Evolutionary conservation across 2,797 vertebrate genomes (phyloP).

Genomic region (Squalus acanthias): DNA sequence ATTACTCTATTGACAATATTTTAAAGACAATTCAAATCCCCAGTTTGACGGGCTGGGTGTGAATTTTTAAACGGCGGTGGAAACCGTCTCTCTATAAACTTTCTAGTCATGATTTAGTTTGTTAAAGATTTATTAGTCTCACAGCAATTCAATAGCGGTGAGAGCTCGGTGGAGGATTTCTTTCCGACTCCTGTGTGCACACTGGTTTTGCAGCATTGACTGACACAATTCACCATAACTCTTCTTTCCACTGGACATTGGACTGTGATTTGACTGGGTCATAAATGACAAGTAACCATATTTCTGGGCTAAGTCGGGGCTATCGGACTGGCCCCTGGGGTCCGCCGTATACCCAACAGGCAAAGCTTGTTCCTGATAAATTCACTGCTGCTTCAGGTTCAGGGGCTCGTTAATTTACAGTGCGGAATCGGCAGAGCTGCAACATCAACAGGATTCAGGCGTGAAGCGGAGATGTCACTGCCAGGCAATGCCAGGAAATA

Average conservation of each 20-base stretch:
- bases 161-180: background rate
- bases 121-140: background rate
- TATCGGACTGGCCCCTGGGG: conserved; percentile 39
- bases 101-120: background rate
- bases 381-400: background rate
- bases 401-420: conserved; percentile 42
- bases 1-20: background rate
- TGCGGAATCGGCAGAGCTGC: conserved; percentile 41
- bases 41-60: background rate
- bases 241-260: background rate
- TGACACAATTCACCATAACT: no score
- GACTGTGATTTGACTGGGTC: background rate
- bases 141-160: background rate
- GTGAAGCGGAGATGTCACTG: background rate
- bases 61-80: background rate
- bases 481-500: background rate
- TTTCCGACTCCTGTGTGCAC: background rate
- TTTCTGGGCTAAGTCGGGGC: background rate
- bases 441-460: conserved; percentile 35
- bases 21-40: background rate
- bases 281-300: no score
- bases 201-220: background rate
- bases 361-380: conserved; percentile 42
- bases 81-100: conserved; percentile 3
- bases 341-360: conserved; percentile 45